Conservation (phyloP, 2,113 vertebrate species). For the Nettapus auritus region DNA sequence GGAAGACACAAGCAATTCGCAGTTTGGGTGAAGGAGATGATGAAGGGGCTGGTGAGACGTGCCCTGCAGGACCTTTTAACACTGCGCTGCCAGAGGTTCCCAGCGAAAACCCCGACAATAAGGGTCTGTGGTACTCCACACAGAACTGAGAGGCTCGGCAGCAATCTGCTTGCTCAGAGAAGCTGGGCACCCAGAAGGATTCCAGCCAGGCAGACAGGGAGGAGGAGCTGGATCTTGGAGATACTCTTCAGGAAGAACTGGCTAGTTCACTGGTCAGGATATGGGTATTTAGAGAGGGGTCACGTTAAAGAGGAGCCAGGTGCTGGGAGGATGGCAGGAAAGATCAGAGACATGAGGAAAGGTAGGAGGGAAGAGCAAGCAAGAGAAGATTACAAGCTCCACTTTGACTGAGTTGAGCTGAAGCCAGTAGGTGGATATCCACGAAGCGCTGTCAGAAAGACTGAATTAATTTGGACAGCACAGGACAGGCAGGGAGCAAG, state of each 20-base stretch:
- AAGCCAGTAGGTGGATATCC: neutral
- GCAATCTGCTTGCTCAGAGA: neutral
- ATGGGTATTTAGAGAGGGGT: neutral
- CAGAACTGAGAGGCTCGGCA: neutral
- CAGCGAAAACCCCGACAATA: neutral
- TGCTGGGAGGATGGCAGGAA: neutral
- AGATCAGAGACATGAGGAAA: neutral
- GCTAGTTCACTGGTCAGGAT: neutral
- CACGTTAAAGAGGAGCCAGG: neutral
- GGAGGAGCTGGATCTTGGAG: neutral
- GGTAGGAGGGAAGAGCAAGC: neutral
- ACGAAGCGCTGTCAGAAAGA: neutral
- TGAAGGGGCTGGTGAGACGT: neutral
- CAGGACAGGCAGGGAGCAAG: neutral
- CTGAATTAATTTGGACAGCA: conserved; percentile 20
- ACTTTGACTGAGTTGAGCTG: neutral
- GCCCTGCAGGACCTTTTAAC: neutral
- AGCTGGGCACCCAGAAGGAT: conserved; percentile 1
- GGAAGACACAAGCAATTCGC: neutral
- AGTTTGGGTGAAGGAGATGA: neutral
- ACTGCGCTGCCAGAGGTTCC: neutral
- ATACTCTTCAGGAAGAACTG: neutral
- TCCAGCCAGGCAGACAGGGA: neutral
- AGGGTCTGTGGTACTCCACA: neutral
- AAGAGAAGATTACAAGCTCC: neutral